Evolutionary conservation across 2,113 vertebrate genomes (phyloP).

Genomic region (Acrocephalus arundinaceus): DNA sequence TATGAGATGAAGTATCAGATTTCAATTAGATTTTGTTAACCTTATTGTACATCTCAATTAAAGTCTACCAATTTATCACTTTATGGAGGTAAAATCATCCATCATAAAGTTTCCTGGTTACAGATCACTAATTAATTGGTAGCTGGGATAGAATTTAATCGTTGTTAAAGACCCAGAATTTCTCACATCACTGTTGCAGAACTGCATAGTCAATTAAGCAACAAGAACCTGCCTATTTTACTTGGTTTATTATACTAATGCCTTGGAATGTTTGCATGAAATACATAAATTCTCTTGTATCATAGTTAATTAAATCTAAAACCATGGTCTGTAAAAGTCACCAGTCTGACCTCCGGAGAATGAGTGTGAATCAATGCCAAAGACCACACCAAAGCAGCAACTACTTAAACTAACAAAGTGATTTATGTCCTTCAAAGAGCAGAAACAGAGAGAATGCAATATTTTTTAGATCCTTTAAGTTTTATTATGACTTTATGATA

Average conservation of each 20-base stretch:
- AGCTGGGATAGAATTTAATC: conserved; percentile 35
- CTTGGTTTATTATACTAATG: conserved; percentile 59
- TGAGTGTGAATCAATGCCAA: conserved; percentile 32
- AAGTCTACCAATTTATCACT: conserved; percentile 7
- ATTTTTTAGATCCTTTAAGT: conserved; percentile 37
- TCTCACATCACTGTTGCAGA: conserved; percentile 39
- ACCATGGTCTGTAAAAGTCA: conserved; percentile 64
- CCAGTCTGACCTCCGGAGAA: conserved; percentile 53
- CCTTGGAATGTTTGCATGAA: conserved; percentile 52
- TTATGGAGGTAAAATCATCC: conserved; percentile 12
- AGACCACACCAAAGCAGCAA: conserved; percentile 43
- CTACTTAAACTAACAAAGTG: conserved; percentile 48
- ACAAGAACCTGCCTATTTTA: conserved; percentile 55
- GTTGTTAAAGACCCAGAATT: conserved; percentile 39
- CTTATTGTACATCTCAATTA: neutral
- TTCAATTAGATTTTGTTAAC: conserved; percentile 40
- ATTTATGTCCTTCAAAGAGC: conserved; percentile 42
- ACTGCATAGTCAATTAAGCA: conserved; percentile 69
- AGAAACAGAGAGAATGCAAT: neutral
- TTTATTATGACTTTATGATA: conserved; percentile 43
- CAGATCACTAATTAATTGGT: conserved; percentile 23
- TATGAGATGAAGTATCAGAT: conserved; percentile 7
- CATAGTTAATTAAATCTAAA: conserved; percentile 65
- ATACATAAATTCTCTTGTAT: conserved; percentile 62
- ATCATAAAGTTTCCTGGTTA: conserved; percentile 25